phyloP scores from a whole-genome alignment of 2,113 vertebrate species.

The Vombatus ursinus region DNA sequence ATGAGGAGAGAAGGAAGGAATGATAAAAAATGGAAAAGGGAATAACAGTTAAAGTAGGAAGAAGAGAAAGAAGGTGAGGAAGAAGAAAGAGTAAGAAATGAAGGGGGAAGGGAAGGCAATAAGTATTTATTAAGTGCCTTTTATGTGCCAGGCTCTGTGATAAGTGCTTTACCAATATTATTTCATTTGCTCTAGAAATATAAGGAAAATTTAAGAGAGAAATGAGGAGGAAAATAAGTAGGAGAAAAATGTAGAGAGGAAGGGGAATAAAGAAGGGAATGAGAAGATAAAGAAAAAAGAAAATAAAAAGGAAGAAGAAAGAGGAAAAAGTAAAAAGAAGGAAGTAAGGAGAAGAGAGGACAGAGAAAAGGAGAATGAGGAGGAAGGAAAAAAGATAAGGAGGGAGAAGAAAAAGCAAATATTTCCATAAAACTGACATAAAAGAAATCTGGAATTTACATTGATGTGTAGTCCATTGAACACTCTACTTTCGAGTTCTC shows the following conservation, averaged over 20 bases:
- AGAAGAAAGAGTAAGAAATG: not conserved
- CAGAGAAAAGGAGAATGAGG: not conserved
- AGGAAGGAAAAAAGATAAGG: not conserved
- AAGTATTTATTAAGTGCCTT: not conserved
- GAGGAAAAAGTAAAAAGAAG: not conserved
- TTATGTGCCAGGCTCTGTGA: not conserved
- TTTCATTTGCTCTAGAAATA: not conserved
- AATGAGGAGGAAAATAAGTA: not conserved
- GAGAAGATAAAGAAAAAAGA: not conserved
- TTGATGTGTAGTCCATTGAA: not conserved
- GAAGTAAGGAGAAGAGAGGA: not conserved
- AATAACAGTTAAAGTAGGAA: not conserved
- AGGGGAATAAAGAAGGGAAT: not conserved
- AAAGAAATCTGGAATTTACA: not conserved
- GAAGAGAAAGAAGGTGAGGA: not conserved
- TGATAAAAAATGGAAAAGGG: not conserved
- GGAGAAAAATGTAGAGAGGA: not conserved
- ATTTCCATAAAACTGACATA: not conserved
- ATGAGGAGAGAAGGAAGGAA: not conserved
- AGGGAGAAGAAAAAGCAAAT: not conserved
- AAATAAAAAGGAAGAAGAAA: not conserved
- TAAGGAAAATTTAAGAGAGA: not conserved
- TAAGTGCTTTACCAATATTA: not conserved
- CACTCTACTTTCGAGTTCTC: not conserved
- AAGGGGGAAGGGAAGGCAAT: not conserved